A percentile compares a stretch with the other conserved stretches of the same genome.
Conservation (phyloP, 2,113 vertebrate genomes). For the Aldabrachelys gigantea region DNA sequence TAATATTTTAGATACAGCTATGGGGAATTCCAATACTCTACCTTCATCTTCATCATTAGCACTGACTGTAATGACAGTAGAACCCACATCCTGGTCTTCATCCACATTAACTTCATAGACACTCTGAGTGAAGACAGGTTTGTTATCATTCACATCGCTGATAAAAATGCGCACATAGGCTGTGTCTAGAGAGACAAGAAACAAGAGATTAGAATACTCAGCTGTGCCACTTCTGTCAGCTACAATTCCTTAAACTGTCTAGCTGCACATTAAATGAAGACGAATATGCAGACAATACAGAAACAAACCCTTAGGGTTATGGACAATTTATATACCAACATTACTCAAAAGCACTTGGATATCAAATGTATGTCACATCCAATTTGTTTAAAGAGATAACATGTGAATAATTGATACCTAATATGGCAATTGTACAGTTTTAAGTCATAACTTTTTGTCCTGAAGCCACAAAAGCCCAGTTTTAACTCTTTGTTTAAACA, state of each 20-base stretch:
- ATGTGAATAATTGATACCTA: conserved; percentile 79
- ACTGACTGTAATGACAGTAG: conserved; percentile 83
- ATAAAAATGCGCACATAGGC: conserved; percentile 87
- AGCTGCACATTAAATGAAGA: conserved; percentile 72
- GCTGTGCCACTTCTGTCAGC: conserved; percentile 80
- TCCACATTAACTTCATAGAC: conserved; percentile 85
- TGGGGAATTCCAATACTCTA: conserved; percentile 54
- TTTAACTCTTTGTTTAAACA: conserved; percentile 32
- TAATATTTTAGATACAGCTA: conserved; percentile 12
- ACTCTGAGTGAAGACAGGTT: conserved; percentile 82
- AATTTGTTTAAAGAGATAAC: conserved; percentile 76
- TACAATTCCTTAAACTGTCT: conserved; percentile 68
- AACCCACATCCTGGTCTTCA: conserved; percentile 88
- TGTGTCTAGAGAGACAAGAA: conserved; percentile 80
- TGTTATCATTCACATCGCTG: conserved; percentile 92
- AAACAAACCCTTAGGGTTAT: conserved; percentile 71
- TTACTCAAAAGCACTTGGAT: conserved; percentile 68
- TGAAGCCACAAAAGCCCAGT: conserved; percentile 34
- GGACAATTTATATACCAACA: conserved; percentile 59
- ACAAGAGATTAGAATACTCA: conserved; percentile 60
- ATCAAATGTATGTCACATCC: conserved; percentile 79
- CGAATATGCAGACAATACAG: conserved; percentile 72
- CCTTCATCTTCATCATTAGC: conserved; percentile 90
- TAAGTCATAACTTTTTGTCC: conserved; percentile 35
- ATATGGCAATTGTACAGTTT: conserved; percentile 47